Base-by-base conservation (phyloP, 2,888 invertebrate species). In the Aphrophora alni region DNA sequence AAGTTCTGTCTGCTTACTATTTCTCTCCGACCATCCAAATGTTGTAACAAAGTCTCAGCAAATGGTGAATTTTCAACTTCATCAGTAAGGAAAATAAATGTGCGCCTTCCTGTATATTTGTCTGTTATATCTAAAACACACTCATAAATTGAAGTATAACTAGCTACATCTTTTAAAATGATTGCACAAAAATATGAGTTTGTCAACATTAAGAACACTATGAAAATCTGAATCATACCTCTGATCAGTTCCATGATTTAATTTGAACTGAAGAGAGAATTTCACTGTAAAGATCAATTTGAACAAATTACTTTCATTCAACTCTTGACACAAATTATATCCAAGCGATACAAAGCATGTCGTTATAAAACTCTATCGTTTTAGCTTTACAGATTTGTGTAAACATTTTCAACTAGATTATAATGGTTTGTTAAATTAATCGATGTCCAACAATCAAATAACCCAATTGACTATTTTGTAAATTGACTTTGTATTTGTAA, bases 41-140 rank as follows among this genome's bases (percentile, higher is more conserved):
- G 26, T 21, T 26, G 59, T 10, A 81, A 14, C 38, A 81, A 75
- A 27, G 51, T 38, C 12, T 71, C 72, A 25, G 75, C 78, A 38
- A 81, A 75, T 21, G 75, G 75, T 26, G 75, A 78, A 21, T 72
- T 75, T 24, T 81, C 75, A 17, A 81, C 71, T 28, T 81, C 81
- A 21, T 81, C 78, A 33, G 71, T 71, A 4, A 81, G 28, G 28
- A 78, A 78, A 26, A 81, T 73, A 33, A 79, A 74, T 14, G 51
- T 74, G 25, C 74, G 74, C 17, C 74, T 79, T 28, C 69, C 69
- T 8, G 74, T 72, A 38, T 79, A 79, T 24, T 73, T 79, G 33
- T 74, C 28, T 12, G 78, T 74, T 12, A 79, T 74, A 68, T 79
- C 68, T 25, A 25, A 4, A 33, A 79, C 21, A 68, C 78, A 79